A percentile compares a stretch with the other conserved stretches of the same genome.
phyloP scores from a whole-genome alignment of 2,888 invertebrate genomes.

The Abrostola tripartita region DNA sequence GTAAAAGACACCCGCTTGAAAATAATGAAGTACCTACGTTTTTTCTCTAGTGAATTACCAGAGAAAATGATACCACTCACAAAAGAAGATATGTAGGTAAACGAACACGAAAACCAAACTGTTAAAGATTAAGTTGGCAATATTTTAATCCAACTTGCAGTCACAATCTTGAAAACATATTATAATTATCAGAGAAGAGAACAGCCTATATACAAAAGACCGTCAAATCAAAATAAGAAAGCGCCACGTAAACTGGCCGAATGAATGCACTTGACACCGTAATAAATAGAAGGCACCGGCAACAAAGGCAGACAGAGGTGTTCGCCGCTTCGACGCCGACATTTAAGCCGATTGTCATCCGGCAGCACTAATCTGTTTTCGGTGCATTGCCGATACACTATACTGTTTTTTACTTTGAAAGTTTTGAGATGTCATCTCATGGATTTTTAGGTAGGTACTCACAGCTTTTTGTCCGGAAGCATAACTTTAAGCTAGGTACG shows the following conservation, averaged over 20 bases:
- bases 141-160: neutral
- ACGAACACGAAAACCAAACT: too few relatives aligned
- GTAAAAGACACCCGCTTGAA: too few relatives aligned
- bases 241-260: constrained; percentile 73
- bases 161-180: neutral
- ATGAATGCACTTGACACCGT: constrained; percentile 81
- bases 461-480: constrained; percentile 19
- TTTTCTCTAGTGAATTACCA: too few relatives aligned
- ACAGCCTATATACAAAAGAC: constrained; percentile 65
- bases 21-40: too few relatives aligned
- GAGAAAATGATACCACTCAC: too few relatives aligned
- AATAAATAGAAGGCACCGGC: constrained; percentile 75
- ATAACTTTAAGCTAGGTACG: constrained; percentile 23
- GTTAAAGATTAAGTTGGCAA: neutral
- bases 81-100: too few relatives aligned
- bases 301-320: constrained; percentile 69
- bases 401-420: constrained; percentile 33
- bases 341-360: constrained; percentile 70
- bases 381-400: constrained; percentile 52
- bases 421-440: constrained; percentile 42
- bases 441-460: constrained; percentile 14
- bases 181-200: constrained; percentile 27
- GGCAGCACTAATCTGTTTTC: constrained; percentile 68
- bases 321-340: constrained; percentile 63
- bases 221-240: constrained; percentile 69